These are phyloP conservation scores for Albula glossodonta DNA, from an alignment of 2,113 vertebrate species.

Conservation along the genomic window DNA sequence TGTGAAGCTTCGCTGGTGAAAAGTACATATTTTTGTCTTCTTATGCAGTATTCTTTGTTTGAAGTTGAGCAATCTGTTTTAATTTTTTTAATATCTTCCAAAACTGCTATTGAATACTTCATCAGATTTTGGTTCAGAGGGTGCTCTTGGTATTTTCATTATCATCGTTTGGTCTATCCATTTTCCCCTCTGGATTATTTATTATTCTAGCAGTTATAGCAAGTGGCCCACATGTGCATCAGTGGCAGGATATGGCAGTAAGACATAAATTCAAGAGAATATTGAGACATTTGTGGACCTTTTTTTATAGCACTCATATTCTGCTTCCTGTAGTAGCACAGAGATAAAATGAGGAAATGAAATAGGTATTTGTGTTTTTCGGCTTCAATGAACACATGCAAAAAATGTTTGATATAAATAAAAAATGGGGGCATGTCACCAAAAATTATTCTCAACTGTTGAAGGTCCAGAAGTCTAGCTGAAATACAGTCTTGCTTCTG, in stretches of 20 bases:
- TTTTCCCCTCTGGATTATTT: background rate
- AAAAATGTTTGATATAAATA: background rate
- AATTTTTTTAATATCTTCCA: too few relatives aligned
- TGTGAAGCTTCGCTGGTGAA: too few relatives aligned
- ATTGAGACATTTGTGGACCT: background rate
- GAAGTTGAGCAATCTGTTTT: too few relatives aligned
- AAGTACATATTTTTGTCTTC: too few relatives aligned
- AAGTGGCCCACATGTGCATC: background rate
- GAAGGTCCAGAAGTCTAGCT: background rate
- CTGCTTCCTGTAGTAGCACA: background rate
- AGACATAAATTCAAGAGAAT: background rate
- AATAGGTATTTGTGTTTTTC: background rate
- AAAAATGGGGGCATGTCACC: background rate
- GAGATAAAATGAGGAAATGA: background rate
- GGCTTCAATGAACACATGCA: background rate
- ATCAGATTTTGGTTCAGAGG: too few relatives aligned
- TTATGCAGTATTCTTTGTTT: too few relatives aligned
- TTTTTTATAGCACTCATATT: background rate
- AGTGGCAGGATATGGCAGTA: background rate
- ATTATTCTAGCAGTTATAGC: background rate
- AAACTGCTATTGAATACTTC: too few relatives aligned
- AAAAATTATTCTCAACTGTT: background rate
- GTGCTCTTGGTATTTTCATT: too few relatives aligned
- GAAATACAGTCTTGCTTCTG: background rate
- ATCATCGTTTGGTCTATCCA: too few relatives aligned